Evolutionary conservation across 2,113 vertebrate genomes (phyloP).

Genomic region (Bos taurus): DNA sequence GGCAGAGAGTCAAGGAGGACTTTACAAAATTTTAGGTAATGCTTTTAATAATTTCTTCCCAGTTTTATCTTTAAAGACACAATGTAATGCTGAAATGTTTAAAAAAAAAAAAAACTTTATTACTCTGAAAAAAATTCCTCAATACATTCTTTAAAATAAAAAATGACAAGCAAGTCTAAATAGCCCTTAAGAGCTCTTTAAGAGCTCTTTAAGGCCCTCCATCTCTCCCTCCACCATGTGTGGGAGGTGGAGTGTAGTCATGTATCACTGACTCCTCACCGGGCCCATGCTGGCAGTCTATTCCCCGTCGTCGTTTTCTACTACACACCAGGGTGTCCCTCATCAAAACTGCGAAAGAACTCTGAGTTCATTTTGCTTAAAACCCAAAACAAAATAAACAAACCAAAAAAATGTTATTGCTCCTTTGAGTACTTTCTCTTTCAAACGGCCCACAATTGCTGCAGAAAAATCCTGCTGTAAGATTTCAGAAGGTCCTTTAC

Average conservation of each 20-base stretch:
- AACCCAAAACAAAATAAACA: constrained; percentile 30
- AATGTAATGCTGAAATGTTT: not conserved
- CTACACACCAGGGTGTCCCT: not conserved
- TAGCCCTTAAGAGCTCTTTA: not conserved
- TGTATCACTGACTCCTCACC: not conserved
- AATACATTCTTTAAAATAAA: not conserved
- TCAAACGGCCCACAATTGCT: not conserved
- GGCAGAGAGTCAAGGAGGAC: not conserved
- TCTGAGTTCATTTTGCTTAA: constrained; percentile 43
- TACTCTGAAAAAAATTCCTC: not conserved
- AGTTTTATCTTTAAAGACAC: not conserved
- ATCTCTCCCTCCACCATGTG: not conserved
- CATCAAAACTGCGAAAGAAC: constrained; percentile 20
- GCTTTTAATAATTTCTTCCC: not conserved
- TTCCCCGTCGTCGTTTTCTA: not conserved
- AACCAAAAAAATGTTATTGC: not conserved
- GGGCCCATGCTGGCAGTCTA: not conserved
- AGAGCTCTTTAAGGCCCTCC: not conserved
- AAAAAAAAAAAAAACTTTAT: not conserved
- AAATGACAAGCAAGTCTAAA: not conserved
- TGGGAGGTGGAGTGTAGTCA: not conserved
- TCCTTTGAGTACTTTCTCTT: constrained; percentile 34
- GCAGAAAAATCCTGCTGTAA: not conserved
- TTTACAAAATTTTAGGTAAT: not conserved
- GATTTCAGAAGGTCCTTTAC: not conserved